phyloP scores from a whole-genome alignment of 1,140 invertebrate species.

The Nebria ingens region DNA sequence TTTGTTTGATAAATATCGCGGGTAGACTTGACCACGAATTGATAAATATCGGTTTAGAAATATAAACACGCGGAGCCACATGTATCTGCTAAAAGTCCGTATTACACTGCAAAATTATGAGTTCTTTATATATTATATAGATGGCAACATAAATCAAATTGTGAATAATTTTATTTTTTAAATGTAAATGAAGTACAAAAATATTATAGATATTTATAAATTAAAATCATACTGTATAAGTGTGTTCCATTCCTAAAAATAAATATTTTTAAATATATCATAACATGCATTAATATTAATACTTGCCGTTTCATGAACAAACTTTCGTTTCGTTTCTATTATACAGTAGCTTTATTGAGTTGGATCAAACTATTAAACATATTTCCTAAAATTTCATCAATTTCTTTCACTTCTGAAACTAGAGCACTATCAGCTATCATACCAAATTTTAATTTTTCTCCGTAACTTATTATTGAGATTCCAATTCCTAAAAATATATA shows the following conservation, averaged over 20 bases:
- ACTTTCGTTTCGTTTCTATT: too few relatives aligned
- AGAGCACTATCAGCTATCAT: neutral
- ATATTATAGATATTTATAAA: neutral
- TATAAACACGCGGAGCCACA: too few relatives aligned
- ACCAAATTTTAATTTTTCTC: neutral
- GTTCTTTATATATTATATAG: too few relatives aligned
- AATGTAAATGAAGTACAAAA: neutral
- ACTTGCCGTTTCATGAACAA: neutral
- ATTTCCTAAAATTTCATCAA: neutral
- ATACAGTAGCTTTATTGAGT: neutral
- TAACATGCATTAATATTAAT: neutral
- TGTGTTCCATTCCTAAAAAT: too few relatives aligned
- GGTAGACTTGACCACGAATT: too few relatives aligned
- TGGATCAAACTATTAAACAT: neutral
- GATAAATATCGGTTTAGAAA: too few relatives aligned
- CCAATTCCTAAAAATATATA: neutral
- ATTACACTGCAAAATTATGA: too few relatives aligned
- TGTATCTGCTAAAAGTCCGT: too few relatives aligned
- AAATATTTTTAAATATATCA: neutral
- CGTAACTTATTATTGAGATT: neutral
- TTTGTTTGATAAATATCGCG: too few relatives aligned
- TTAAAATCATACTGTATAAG: too few relatives aligned
- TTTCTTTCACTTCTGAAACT: neutral
- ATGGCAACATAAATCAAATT: too few relatives aligned
- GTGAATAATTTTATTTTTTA: neutral